These are phyloP conservation scores for Campylomormyrus numenius DNA, from an alignment of 2,113 vertebrate species.

Conservation along the genomic window DNA sequence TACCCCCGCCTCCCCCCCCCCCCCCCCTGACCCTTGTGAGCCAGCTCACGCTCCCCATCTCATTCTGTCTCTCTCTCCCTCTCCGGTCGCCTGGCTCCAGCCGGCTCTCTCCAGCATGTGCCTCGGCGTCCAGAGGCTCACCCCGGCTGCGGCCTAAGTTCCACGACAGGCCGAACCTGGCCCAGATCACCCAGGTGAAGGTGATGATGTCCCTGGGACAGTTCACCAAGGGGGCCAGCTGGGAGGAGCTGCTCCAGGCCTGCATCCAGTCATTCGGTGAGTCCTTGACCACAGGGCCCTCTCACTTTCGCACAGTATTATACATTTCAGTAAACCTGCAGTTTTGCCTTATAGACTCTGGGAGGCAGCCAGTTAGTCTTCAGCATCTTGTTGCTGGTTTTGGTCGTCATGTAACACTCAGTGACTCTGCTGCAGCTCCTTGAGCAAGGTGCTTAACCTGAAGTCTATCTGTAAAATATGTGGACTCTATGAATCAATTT, in stretches of 20 bases:
- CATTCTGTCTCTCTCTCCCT: constrained; percentile 37
- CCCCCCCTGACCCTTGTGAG: constrained; percentile 20
- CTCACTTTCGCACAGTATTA: background rate
- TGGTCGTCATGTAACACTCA: background rate
- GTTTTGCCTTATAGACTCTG: background rate
- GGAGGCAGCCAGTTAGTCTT: background rate
- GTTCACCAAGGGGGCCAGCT: constrained; percentile 79
- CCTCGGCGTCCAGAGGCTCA: constrained; percentile 62
- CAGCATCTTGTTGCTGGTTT: background rate
- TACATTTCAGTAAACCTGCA: background rate
- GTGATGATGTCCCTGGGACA: constrained; percentile 74
- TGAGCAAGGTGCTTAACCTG: background rate
- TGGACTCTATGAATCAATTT: background rate
- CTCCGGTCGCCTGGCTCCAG: constrained; percentile 48
- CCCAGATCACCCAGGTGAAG: constrained; percentile 60
- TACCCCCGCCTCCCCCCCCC: constrained; percentile 9
- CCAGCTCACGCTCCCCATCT: constrained; percentile 37
- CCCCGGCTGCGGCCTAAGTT: constrained; percentile 65
- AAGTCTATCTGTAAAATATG: background rate
- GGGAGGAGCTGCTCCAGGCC: constrained; percentile 87
- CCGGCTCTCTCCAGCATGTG: constrained; percentile 67
- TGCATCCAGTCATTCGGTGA: constrained; percentile 90
- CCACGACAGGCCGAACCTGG: constrained; percentile 58
- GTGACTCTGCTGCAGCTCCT: background rate
- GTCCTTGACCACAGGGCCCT: constrained; percentile 21